Evolutionary conservation across 2,797 vertebrate genomes (phyloP).

Genomic region (Coreius guichenoti): DNA sequence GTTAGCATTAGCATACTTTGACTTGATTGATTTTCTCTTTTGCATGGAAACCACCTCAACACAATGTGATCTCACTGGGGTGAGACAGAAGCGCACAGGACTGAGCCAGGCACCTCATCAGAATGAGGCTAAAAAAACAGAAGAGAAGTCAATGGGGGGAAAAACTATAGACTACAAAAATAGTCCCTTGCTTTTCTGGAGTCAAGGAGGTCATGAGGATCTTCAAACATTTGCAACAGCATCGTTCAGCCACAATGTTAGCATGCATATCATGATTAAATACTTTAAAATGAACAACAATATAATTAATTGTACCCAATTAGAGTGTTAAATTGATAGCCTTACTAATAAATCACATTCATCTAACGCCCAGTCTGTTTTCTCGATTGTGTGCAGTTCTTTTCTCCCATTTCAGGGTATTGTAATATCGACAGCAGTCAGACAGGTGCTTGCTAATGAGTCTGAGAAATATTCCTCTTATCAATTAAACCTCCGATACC

Average conservation of each 20-base stretch:
- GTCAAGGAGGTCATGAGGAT: background rate
- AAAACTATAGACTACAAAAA: background rate
- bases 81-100: background rate
- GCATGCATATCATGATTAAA: background rate
- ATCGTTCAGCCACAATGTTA: background rate
- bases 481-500: constrained; percentile 6
- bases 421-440: constrained; percentile 9
- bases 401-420: background rate
- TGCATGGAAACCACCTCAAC: background rate
- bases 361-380: background rate
- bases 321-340: background rate
- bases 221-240: background rate
- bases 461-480: background rate
- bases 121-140: constrained; percentile 10
- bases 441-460: constrained; percentile 56
- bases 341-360: background rate
- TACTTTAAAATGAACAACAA: background rate
- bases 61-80: background rate
- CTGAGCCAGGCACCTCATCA: constrained; percentile 27
- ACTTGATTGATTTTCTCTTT: constrained; percentile 1
- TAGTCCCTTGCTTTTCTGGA: background rate
- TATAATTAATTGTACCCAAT: background rate
- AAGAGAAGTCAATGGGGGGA: background rate
- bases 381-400: background rate
- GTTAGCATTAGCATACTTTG: background rate